Evolutionary conservation across 2,888 invertebrate genomes (phyloP).

Genomic region (Patella ulyssiponensis): DNA sequence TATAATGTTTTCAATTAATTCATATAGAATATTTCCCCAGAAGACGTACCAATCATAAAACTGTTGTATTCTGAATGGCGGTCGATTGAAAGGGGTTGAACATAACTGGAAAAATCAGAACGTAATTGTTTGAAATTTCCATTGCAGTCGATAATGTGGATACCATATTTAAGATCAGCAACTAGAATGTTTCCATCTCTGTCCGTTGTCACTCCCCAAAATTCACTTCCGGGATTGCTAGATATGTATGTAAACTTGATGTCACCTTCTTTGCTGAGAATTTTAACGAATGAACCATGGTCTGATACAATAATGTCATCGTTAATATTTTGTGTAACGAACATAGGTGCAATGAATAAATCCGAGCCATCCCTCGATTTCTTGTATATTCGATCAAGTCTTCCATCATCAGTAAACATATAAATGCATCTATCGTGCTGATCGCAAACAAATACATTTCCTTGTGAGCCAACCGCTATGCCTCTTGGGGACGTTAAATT

Average conservation of each 20-base stretch:
- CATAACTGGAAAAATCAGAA: slow-evolving; percentile 8
- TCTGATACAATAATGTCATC: slow-evolving; percentile 38
- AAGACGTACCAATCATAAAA: slow-evolving; percentile 24
- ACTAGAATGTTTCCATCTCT: slow-evolving; percentile 30
- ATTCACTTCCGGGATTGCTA: slow-evolving; percentile 32
- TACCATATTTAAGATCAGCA: slow-evolving; percentile 43
- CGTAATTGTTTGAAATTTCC: slow-evolving; percentile 26
- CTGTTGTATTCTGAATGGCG: slow-evolving; percentile 3
- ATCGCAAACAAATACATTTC: slow-evolving; percentile 27
- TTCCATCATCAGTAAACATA: slow-evolving; percentile 19
- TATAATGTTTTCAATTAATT: background rate
- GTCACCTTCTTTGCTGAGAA: slow-evolving; percentile 34
- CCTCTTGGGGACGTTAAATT: slow-evolving; percentile 25
- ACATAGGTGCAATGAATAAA: slow-evolving; percentile 37
- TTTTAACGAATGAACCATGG: slow-evolving; percentile 34
- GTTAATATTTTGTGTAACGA: slow-evolving; percentile 35
- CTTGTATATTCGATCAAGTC: slow-evolving; percentile 31
- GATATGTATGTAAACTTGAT: slow-evolving; percentile 36
- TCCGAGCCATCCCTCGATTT: slow-evolving; percentile 35
- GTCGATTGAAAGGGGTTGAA: slow-evolving; percentile 17
- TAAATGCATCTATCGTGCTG: slow-evolving; percentile 31
- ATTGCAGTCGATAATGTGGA: slow-evolving; percentile 29
- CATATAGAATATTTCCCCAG: slow-evolving; percentile 20
- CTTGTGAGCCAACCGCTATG: slow-evolving; percentile 13
- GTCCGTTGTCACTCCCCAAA: slow-evolving; percentile 42